These are phyloP conservation scores for Notocelia uddmanniana DNA, from an alignment of 2,888 invertebrate species.

Conservation along the genomic window DNA sequence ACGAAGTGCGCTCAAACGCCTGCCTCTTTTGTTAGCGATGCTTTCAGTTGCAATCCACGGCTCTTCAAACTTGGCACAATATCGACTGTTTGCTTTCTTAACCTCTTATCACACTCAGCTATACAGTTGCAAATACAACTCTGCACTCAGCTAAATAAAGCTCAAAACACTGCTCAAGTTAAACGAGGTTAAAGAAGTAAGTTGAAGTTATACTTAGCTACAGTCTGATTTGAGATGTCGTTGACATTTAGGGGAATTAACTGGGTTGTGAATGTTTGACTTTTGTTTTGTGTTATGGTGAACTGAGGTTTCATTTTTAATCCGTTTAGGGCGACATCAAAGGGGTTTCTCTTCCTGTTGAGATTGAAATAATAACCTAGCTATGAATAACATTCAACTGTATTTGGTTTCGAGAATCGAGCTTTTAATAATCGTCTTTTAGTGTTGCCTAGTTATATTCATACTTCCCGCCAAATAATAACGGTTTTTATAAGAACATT, in stretches of 20 bases:
- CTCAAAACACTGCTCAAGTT: not conserved
- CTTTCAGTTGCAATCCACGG: conserved; percentile 61
- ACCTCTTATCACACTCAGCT: conserved; percentile 47
- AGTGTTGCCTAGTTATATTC: not conserved
- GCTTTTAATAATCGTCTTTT: not conserved
- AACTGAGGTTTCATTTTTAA: conserved; percentile 35
- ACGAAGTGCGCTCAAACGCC: conserved; percentile 63
- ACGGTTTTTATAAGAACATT: too few relatives aligned
- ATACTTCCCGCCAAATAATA: too few relatives aligned
- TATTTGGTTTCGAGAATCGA: conserved; percentile 15
- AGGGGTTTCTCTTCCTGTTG: conserved; percentile 8
- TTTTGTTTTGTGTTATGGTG: conserved; percentile 32
- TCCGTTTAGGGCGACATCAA: conserved; percentile 33
- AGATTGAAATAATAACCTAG: conserved; percentile 13
- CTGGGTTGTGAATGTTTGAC: conserved; percentile 43
- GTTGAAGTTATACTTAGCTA: conserved; percentile 25
- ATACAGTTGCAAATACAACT: conserved; percentile 12
- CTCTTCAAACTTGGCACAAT: conserved; percentile 64
- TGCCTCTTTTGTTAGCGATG: conserved; percentile 66
- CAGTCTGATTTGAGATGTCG: conserved; percentile 43
- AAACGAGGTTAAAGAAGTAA: not conserved
- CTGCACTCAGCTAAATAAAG: conserved; percentile 5
- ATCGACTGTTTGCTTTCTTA: conserved; percentile 41
- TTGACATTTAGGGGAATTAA: conserved; percentile 50
- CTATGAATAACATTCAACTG: conserved; percentile 4